These are phyloP conservation scores for Neria commutata DNA, from an alignment of 2,888 invertebrate genomes.

Conservation along the genomic window DNA sequence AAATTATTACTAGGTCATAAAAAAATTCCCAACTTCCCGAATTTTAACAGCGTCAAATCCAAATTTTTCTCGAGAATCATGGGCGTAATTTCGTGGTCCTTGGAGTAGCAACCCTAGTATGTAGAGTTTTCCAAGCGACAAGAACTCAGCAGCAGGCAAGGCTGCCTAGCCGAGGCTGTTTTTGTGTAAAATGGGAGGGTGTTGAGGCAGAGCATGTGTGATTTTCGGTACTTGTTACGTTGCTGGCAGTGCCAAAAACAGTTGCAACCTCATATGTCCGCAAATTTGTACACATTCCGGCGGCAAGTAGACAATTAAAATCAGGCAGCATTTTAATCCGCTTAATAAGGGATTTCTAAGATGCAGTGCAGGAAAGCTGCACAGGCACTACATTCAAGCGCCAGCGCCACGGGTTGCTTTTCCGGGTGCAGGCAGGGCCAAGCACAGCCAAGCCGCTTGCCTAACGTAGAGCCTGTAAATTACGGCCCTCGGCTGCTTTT, in stretches of 20 bases:
- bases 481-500: constrained; percentile 36
- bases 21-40: no score
- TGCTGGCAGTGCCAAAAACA: constrained; percentile 23
- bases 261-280: constrained; percentile 30
- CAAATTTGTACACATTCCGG: constrained; percentile 31
- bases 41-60: no score
- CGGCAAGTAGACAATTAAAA: constrained; percentile 55
- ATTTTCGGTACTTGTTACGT: constrained; percentile 29
- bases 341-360: constrained; percentile 53
- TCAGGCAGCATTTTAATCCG: constrained; percentile 60
- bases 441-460: neutral
- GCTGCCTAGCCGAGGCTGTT: no score
- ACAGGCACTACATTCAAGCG: neutral
- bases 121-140: no score
- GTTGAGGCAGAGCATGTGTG: constrained; percentile 26
- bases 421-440: neutral
- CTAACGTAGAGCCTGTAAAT: no score
- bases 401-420: neutral
- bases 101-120: no score
- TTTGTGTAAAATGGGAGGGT: no score
- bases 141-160: no score
- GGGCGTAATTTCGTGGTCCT: no score
- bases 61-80: no score
- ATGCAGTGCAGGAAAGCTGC: constrained; percentile 9
- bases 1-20: no score